Conservation (phyloP, 1,140 invertebrate species). For the Meteorus sp. region DNA sequence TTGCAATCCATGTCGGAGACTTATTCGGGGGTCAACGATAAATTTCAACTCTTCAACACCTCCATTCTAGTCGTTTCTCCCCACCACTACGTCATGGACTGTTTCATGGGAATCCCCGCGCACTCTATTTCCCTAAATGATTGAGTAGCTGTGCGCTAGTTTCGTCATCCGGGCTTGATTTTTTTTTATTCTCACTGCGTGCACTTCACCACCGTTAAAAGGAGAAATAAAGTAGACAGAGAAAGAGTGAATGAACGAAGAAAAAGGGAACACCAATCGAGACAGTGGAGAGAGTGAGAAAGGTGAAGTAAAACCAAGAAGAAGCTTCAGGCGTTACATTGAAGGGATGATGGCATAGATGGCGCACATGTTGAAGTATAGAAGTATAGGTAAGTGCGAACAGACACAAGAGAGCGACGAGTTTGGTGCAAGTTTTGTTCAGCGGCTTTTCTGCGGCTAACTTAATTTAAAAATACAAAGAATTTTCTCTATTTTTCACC, state of each 20-base stretch:
- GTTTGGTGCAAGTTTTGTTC: conserved; percentile 27
- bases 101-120: conserved; percentile 19
- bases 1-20: conserved; percentile 1
- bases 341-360: conserved; percentile 15
- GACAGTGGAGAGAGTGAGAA: conserved; percentile 7
- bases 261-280: background rate
- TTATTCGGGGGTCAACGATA: conserved; percentile 24
- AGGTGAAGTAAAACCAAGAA: conserved; percentile 1
- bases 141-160: conserved; percentile 29
- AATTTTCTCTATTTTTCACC: conserved; percentile 21
- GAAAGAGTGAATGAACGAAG: background rate
- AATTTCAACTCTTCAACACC: too few species aligned
- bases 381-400: conserved; percentile 8
- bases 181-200: conserved; percentile 20
- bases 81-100: conserved; percentile 1
- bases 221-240: conserved; percentile 6
- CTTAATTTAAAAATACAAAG: conserved; percentile 29
- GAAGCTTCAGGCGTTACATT: conserved; percentile 11
- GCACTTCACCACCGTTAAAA: too few species aligned
- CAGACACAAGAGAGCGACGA: conserved; percentile 19
- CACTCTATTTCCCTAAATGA: conserved; percentile 33
- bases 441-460: conserved; percentile 23
- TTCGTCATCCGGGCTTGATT: conserved; percentile 15
- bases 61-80: conserved; percentile 5
- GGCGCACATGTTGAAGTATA: conserved; percentile 1